Conservation (phyloP, 2,113 vertebrate species). For the Chitala chitala region DNA sequence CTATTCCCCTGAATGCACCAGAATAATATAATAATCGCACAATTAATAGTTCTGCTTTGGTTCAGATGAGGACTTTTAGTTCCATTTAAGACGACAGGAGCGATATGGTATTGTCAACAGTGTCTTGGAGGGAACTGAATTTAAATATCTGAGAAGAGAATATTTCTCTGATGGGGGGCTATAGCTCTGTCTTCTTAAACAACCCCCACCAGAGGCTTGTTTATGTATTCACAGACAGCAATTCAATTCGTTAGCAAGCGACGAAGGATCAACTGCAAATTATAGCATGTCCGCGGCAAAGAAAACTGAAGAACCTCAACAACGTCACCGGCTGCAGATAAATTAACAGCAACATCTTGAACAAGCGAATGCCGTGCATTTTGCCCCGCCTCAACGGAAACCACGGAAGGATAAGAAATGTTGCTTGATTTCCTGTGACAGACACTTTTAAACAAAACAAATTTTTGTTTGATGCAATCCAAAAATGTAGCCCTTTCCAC, state of each 20-base stretch:
- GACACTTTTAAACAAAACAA: no score
- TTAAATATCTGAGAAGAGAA: neutral
- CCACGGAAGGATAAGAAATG: no score
- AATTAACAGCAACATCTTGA: neutral
- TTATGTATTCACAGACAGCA: neutral
- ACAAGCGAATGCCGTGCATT: neutral
- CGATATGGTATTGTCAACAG: neutral
- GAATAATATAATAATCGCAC: neutral
- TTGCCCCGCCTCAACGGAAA: no score
- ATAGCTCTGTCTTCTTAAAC: neutral
- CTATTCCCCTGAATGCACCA: neutral
- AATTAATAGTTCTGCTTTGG: slow-evolving; percentile 14
- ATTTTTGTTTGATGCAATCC: no score
- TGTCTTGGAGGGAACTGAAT: neutral
- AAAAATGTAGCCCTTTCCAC: no score
- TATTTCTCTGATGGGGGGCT: neutral
- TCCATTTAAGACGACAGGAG: neutral
- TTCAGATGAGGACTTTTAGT: neutral
- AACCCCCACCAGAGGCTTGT: neutral
- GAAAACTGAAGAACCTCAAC: neutral
- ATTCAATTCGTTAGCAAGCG: slow-evolving; percentile 17
- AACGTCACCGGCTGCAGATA: neutral
- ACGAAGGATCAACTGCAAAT: slow-evolving; percentile 25
- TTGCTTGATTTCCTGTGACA: no score
- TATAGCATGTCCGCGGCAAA: neutral